Evolutionary conservation across 2,888 invertebrate genomes (phyloP), one percentile per base, ranked within the genome.

Genomic region (Amorpha juglandis): DNA sequence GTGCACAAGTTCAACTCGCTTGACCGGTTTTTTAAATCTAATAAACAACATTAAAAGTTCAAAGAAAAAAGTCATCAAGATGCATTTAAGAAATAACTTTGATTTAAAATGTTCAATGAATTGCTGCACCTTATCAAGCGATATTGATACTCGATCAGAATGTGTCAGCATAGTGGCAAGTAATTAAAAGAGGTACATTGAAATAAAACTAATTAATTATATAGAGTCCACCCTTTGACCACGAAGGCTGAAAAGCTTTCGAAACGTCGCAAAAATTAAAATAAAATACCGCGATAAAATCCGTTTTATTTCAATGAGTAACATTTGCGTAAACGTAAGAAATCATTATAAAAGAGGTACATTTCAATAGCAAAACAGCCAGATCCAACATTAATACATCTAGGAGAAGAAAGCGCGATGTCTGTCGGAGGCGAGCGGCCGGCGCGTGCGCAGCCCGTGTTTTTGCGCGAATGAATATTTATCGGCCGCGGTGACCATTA

Each of bases 391-490:
- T 70, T 81, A 74, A 47, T 74, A 77, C 75, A 75, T 86, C 79
- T n/a, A 9, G 52, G 79, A 83, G 83, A 90, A 90, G 92, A 92
- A 92, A 92, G 92, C 91, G 89, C 87, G 84, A 80, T 82, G 84
- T 78, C 79, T 75, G 78, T 76, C 77, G 78, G 69, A 67, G 70
- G 72, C 68, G 71, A 65, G 71, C 72, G 74, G 71, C 69, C 79
- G 84, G 86, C 89, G 88, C 89, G 91, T 87, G 91, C 90, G 84
- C 86, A 66, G 75, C 71, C 77, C 84, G 79, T 87, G 90, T 92
- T 92, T 92, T 92, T 91, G 88, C 90, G 78, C 79, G 89, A 87
- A 91, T 93, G 90, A 93, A 93, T 93, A 93, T 92, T 93, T 91
- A 93, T 91, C 89, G 87, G 69, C 80, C 76, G 80, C 83, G 70